These are phyloP conservation scores for Willowsia nigromaculata DNA, from an alignment of 2,888 invertebrate genomes.

Conservation along the genomic window DNA sequence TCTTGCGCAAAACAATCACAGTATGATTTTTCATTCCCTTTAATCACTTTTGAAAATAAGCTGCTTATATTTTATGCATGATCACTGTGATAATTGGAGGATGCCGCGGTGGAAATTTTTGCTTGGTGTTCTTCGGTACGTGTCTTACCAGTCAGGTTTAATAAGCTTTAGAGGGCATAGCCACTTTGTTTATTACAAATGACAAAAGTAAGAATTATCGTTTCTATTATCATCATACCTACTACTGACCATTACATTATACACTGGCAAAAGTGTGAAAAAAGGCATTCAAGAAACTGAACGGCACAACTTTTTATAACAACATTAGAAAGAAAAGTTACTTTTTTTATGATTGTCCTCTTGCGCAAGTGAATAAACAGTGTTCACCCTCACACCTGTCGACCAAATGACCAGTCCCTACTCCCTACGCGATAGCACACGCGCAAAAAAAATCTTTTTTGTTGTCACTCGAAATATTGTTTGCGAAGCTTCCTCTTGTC, in stretches of 20 bases:
- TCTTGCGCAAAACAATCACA: constrained; percentile 4
- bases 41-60: constrained; percentile 6
- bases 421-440: not conserved
- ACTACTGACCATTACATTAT: not conserved
- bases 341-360: not conserved
- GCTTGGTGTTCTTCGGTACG: not conserved
- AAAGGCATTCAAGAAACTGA: not conserved
- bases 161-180: not conserved
- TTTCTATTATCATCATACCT: not conserved
- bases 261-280: not conserved
- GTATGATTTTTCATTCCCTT: not conserved
- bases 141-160: not conserved
- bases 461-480: not conserved
- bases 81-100: constrained; percentile 16
- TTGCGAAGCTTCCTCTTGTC: constrained; percentile 4
- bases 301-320: not conserved
- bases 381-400: not conserved
- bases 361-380: not conserved
- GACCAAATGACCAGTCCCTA: constrained; percentile 8
- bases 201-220: not conserved
- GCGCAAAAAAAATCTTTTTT: not conserved
- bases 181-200: not conserved
- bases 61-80: not conserved
- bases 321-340: not conserved
- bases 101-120: not conserved